These are phyloP conservation scores for Amaurobius ferox DNA, from an alignment of 2,888 invertebrate genomes.

Conservation along the genomic window DNA sequence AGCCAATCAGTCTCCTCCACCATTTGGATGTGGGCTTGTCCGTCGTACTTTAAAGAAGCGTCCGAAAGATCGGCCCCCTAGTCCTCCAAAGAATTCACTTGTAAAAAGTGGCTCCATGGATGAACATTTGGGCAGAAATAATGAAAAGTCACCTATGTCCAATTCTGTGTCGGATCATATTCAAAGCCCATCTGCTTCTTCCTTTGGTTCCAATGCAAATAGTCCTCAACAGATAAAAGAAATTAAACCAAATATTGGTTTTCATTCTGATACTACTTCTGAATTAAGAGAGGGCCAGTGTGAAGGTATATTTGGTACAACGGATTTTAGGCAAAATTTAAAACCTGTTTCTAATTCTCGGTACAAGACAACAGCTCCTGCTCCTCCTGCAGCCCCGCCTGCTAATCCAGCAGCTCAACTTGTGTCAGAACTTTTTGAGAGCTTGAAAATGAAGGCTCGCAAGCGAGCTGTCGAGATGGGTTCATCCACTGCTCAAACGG, in stretches of 20 bases:
- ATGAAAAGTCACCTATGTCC: conserved; percentile 65
- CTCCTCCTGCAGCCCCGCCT: conserved; percentile 45
- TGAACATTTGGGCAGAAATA: conserved; percentile 66
- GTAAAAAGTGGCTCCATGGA: conserved; percentile 73
- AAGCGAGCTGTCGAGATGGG: conserved; percentile 75
- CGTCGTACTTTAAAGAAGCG: conserved; percentile 70
- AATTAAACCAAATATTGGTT: not conserved
- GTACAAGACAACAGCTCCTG: conserved; percentile 30
- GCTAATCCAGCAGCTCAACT: conserved; percentile 80
- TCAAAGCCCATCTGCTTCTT: conserved; percentile 55
- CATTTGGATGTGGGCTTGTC: conserved; percentile 71
- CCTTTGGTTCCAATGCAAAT: conserved; percentile 59
- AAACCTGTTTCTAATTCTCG: conserved; percentile 57
- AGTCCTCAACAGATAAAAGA: conserved; percentile 69
- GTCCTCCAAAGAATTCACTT: conserved; percentile 73
- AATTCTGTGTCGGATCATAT: conserved; percentile 67
- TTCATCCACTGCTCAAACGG: conserved; percentile 29
- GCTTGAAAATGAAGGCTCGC: conserved; percentile 83
- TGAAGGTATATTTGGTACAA: conserved; percentile 17
- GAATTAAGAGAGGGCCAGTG: conserved; percentile 11
- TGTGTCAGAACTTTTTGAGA: conserved; percentile 90
- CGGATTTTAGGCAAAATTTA: conserved; percentile 57
- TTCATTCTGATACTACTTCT: not conserved
- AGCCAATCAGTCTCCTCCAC: conserved; percentile 61
- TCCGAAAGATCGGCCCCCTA: conserved; percentile 74